These are phyloP conservation scores for Sorex fumeus DNA, from an alignment of 2,113 vertebrate species.

Conservation along the genomic window DNA sequence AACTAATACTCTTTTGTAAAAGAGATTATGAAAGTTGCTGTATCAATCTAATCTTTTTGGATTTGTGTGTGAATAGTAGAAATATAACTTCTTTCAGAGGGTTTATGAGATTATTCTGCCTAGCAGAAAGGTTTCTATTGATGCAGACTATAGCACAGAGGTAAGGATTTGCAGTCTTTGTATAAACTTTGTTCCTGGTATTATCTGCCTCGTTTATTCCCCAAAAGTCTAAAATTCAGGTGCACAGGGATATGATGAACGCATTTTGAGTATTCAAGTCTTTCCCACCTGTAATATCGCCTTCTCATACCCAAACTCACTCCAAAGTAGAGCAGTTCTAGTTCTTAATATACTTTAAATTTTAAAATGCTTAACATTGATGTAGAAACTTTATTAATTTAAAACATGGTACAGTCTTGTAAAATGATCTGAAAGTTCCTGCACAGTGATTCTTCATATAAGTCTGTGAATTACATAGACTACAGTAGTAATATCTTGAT, in stretches of 20 bases:
- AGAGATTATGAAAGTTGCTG: constrained; percentile 76
- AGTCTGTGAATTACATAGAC: background rate
- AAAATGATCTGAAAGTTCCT: background rate
- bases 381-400: constrained; percentile 2
- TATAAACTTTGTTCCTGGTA: constrained; percentile 73
- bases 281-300: constrained; percentile 53
- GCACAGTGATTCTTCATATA: constrained; percentile 52
- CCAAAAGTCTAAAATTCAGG: constrained; percentile 60
- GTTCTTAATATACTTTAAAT: constrained; percentile 20
- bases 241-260: constrained; percentile 24
- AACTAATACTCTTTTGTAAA: constrained; percentile 76
- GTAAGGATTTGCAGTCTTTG: constrained; percentile 74
- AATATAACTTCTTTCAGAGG: constrained; percentile 64
- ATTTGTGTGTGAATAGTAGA: constrained; percentile 76
- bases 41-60: constrained; percentile 73
- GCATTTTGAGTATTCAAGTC: constrained; percentile 44
- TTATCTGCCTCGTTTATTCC: constrained; percentile 71
- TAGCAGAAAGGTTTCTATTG: constrained; percentile 71
- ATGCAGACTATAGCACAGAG: background rate
- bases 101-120: constrained; percentile 77
- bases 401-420: background rate
- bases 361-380: constrained; percentile 13
- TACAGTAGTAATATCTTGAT: constrained; percentile 39
- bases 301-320: constrained; percentile 51
- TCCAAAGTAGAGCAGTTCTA: constrained; percentile 53